Base-by-base conservation (phyloP, 2,888 invertebrate genomes). In the Branchipolynoe longqiensis region DNA sequence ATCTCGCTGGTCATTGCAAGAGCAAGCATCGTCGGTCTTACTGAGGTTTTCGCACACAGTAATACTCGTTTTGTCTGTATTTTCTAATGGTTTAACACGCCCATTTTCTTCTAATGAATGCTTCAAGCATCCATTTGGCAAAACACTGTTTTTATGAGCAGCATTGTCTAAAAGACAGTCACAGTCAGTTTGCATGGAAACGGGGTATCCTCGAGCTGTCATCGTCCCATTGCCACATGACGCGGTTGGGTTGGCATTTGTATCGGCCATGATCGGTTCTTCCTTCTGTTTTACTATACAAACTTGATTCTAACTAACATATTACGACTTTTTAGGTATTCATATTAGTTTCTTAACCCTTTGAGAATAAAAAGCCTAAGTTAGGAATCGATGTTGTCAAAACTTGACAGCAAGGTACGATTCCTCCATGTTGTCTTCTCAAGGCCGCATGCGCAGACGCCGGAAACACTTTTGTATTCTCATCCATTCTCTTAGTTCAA, bases 41-140 rank as follows among this genome's bases (percentile, higher is more conserved):
- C 78, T 78, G 48, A 14, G 6, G n/a, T 62, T 62, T 62, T 62
- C 28, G 8, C 28, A 25, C n/a, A 14, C 12, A 6, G n/a, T 62
- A 18, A 25, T 25, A 78, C 14, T 22, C 28, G 25, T 14, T 48
- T 78, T 41, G 28, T 40, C 40, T 31, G 6, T 33, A 69, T 40
- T 69, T 28, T 84, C 62, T 18, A 62, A 40, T 8, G 48, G 31
- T 38, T 22, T 83, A 12, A 84, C 62, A 25, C 69, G 40, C n/a
- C 82, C 84, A 48, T 86, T 86, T 36, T 78, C 86, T 54, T 86
- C 83, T 31, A 56, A 40, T 28, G 41, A 69, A 58, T 81, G 78
- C n/a, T 69, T 62, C 36, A 83, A 33, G 83, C 81, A 83, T 38
- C 86, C 78, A 74, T 83, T 83, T 18, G 83, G 86, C n/a, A 82